phyloP scores from a whole-genome alignment of 2,888 invertebrate species.

The Drosophila percnosoma region DNA sequence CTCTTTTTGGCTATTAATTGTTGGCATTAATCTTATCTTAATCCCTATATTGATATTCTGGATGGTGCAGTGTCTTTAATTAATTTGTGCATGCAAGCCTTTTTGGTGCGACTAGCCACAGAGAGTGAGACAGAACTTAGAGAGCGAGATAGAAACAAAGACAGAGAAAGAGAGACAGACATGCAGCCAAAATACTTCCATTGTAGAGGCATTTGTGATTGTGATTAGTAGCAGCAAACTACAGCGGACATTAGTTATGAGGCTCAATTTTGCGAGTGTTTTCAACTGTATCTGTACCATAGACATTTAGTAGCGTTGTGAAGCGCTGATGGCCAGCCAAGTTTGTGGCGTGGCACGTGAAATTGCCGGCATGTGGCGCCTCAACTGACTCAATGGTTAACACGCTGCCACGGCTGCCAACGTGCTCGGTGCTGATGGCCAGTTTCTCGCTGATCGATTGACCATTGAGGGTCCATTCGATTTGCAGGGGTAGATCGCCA shows the following conservation, averaged over 20 bases:
- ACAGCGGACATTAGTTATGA: slow-evolving; percentile 27
- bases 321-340: slow-evolving; percentile 89
- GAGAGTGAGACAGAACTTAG: slow-evolving; percentile 13
- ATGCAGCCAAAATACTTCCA: slow-evolving; percentile 52
- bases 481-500: slow-evolving; percentile 92
- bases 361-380: slow-evolving; percentile 90
- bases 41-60: background rate
- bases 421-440: slow-evolving; percentile 86
- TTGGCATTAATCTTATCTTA: background rate
- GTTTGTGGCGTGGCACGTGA: slow-evolving; percentile 91
- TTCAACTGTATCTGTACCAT: slow-evolving; percentile 86
- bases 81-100: slow-evolving; percentile 58
- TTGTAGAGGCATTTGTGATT: slow-evolving; percentile 50
- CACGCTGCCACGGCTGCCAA: slow-evolving; percentile 87
- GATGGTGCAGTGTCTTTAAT: slow-evolving; percentile 28
- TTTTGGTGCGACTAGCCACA: slow-evolving; percentile 41
- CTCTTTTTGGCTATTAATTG: background rate
- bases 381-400: slow-evolving; percentile 88
- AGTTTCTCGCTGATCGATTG: slow-evolving; percentile 86
- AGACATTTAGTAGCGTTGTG: slow-evolving; percentile 89
- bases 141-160: slow-evolving; percentile 16
- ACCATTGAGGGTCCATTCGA: slow-evolving; percentile 90
- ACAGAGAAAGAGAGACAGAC: slow-evolving; percentile 28
- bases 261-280: slow-evolving; percentile 1
- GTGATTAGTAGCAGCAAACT: slow-evolving; percentile 69